A percentile compares a stretch with the other conserved stretches of the same genome.
Conservation (phyloP, 1,140 invertebrate genomes). For the Argopecten irradians region DNA sequence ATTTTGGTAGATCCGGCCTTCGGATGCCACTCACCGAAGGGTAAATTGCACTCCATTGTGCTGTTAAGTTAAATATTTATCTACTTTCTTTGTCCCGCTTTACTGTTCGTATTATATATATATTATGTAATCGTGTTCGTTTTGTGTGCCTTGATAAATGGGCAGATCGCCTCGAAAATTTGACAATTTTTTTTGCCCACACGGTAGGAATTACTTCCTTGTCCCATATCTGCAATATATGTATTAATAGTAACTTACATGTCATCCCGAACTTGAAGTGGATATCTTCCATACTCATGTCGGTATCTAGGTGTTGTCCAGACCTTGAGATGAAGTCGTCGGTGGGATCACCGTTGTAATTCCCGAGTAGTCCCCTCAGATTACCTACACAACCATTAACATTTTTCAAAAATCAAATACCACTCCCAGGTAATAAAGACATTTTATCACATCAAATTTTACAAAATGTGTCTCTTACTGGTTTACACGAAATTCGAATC, state of each 20-base stretch:
- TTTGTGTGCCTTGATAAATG: too few species aligned
- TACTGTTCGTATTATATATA: not conserved
- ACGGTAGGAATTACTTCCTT: not conserved
- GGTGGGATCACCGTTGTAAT: slow-evolving; percentile 87
- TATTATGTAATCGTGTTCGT: too few species aligned
- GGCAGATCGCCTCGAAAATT: too few species aligned
- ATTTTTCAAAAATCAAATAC: not conserved
- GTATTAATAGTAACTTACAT: slow-evolving; percentile 68
- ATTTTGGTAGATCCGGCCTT: too few species aligned
- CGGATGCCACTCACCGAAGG: too few species aligned
- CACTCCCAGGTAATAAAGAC: too few species aligned
- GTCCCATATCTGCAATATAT: too few species aligned
- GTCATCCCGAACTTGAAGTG: slow-evolving; percentile 70
- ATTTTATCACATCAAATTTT: not conserved
- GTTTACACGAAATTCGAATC: not conserved
- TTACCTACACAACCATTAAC: slow-evolving; percentile 57
- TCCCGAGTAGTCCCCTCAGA: slow-evolving; percentile 90
- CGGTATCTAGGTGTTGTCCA: slow-evolving; percentile 63
- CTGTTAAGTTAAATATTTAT: too few species aligned
- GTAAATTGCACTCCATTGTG: too few species aligned
- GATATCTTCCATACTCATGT: slow-evolving; percentile 58
- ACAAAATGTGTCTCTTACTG: not conserved
- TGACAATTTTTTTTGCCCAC: too few species aligned
- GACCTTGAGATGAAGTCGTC: slow-evolving; percentile 86
- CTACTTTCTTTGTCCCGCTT: too few species aligned